These are phyloP conservation scores for Neomonachus schauinslandi DNA, from an alignment of 2,113 vertebrate species.

Conservation along the genomic window DNA sequence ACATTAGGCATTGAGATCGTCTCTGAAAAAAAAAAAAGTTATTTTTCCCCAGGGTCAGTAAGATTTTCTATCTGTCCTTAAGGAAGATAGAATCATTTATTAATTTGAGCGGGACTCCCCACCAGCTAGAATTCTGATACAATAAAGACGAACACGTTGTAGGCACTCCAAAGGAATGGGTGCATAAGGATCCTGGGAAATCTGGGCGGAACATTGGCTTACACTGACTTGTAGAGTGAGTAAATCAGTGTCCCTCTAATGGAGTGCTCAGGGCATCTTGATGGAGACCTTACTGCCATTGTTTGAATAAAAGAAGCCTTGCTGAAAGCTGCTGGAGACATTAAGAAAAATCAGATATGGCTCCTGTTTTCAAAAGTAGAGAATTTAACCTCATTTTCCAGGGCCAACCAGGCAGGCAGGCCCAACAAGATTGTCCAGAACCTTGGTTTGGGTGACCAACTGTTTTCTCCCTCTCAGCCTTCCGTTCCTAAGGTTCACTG, in stretches of 20 bases:
- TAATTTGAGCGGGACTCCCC: neutral
- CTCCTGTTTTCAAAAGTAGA: neutral
- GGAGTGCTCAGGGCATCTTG: neutral
- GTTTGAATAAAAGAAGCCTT: neutral
- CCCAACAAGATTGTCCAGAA: neutral
- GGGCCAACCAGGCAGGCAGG: neutral
- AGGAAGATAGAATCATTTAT: neutral
- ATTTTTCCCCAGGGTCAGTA: neutral
- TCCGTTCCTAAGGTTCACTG: neutral
- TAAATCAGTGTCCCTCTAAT: neutral
- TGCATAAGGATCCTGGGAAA: neutral
- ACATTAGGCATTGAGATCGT: neutral
- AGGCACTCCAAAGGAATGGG: neutral
- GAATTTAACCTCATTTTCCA: neutral
- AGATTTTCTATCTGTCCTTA: neutral
- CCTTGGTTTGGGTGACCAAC: neutral
- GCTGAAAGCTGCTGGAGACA: neutral
- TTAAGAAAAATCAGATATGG: neutral
- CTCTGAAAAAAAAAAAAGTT: neutral
- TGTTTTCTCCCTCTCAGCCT: neutral
- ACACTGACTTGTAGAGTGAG: neutral
- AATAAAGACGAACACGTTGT: neutral
- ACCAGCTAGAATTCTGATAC: neutral
- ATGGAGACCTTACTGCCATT: neutral
- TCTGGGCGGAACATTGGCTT: neutral